Conservation (phyloP, 1,140 invertebrate species). For the Bombyx mandarina region DNA sequence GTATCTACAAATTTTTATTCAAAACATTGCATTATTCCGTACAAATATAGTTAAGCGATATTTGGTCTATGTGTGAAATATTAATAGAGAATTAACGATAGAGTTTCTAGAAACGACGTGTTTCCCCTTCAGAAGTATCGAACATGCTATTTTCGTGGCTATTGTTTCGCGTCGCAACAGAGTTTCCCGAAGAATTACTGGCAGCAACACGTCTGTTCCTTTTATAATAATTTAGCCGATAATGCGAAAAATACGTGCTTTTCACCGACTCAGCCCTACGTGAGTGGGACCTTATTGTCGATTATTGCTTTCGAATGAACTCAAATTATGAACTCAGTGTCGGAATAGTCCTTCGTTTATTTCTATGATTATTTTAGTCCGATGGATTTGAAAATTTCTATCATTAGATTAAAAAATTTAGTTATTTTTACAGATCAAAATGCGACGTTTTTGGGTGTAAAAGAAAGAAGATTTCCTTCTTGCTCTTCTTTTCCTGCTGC, state of each 20-base stretch:
- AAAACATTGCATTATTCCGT: neutral
- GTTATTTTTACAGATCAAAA: too few relatives aligned
- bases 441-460: too few relatives aligned
- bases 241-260: slow-evolving; percentile 67
- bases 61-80: too few relatives aligned
- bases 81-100: too few relatives aligned
- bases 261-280: slow-evolving; percentile 43
- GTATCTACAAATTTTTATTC: neutral
- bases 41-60: neutral
- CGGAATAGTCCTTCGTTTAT: slow-evolving; percentile 24
- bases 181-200: slow-evolving; percentile 43
- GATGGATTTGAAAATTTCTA: too few relatives aligned
- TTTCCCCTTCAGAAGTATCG: slow-evolving; percentile 17
- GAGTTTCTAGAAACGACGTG: too few relatives aligned
- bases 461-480: too few relatives aligned
- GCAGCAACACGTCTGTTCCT: slow-evolving; percentile 55
- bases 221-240: slow-evolving; percentile 67
- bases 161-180: slow-evolving; percentile 37
- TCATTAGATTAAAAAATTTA: too few relatives aligned
- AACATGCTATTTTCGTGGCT: slow-evolving; percentile 39
- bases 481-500: too few relatives aligned
- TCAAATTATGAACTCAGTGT: slow-evolving; percentile 53
- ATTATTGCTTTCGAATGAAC: slow-evolving; percentile 56
- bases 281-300: slow-evolving; percentile 53
- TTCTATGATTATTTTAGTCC: too few relatives aligned